Evolutionary conservation across 2,888 invertebrate species (phyloP).

Genomic region (Cosmopolites sordidus): DNA sequence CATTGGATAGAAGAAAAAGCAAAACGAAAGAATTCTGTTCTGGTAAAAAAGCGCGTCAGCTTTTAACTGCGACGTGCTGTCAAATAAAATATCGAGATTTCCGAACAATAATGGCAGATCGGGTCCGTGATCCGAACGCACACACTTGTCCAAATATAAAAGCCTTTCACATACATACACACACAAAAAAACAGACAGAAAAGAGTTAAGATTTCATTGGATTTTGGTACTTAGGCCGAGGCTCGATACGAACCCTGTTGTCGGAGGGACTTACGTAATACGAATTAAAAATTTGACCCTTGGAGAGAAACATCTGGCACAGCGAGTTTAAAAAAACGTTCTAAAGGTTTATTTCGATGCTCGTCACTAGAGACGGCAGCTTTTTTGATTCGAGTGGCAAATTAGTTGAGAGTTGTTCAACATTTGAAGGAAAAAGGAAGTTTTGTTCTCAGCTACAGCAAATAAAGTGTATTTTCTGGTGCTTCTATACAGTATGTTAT

Average conservation of each 20-base stretch:
- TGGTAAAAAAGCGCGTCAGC: neutral
- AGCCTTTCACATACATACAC: slow-evolving; percentile 10
- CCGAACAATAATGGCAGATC: slow-evolving; percentile 15
- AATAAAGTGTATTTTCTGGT: too few species aligned
- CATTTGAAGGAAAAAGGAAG: too few species aligned
- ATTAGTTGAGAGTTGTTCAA: too few species aligned
- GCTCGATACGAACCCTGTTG: slow-evolving; percentile 12
- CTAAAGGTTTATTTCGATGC: too few species aligned
- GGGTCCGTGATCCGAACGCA: slow-evolving; percentile 11
- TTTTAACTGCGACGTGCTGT: slow-evolving; percentile 14
- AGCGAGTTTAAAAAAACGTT: too few species aligned
- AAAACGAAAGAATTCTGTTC: neutral
- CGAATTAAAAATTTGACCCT: slow-evolving; percentile 34
- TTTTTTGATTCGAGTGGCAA: too few species aligned
- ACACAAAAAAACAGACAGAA: slow-evolving; percentile 14
- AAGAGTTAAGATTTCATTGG: slow-evolving; percentile 27
- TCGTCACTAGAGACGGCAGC: too few species aligned
- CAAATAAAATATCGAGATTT: slow-evolving; percentile 27
- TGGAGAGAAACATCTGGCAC: slow-evolving; percentile 35
- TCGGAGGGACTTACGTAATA: slow-evolving; percentile 17
- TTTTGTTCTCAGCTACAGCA: too few species aligned
- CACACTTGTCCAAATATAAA: slow-evolving; percentile 30
- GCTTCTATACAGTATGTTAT: too few species aligned
- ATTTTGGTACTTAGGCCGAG: slow-evolving; percentile 15
- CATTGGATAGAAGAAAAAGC: too few species aligned